Conservation (phyloP, 2,113 vertebrate species). For the Leuciscus idus region DNA sequence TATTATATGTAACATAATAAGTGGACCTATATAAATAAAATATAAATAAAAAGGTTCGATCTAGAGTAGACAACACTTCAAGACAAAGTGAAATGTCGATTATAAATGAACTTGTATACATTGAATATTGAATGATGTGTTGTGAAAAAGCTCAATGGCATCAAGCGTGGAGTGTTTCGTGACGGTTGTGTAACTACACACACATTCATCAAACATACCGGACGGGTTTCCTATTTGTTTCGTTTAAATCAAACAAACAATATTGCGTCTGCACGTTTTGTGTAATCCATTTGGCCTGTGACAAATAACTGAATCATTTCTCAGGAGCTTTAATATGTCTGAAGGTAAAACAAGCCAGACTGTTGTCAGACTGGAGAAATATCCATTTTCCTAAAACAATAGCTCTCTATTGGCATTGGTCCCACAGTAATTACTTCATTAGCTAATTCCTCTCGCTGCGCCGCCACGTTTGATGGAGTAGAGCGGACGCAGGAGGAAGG, state of each 20-base stretch:
- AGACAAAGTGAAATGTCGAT: too few relatives aligned
- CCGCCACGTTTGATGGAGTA: constrained; percentile 51
- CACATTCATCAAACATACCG: neutral
- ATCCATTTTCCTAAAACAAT: constrained; percentile 60
- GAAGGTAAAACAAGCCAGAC: constrained; percentile 51
- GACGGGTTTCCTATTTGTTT: constrained; percentile 9
- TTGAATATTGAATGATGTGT: neutral
- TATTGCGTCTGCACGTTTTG: constrained; percentile 1
- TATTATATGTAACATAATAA: too few relatives aligned
- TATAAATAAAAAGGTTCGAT: too few relatives aligned
- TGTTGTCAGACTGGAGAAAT: constrained; percentile 53
- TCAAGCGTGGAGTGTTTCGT: neutral
- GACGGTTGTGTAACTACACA: constrained; percentile 13
- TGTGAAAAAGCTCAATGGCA: neutral
- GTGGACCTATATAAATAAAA: too few relatives aligned
- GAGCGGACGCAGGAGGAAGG: constrained; percentile 39
- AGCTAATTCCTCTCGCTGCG: constrained; percentile 61
- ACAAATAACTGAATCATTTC: constrained; percentile 50
- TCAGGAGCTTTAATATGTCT: constrained; percentile 47
- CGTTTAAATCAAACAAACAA: constrained; percentile 30
- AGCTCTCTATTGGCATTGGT: constrained; percentile 49
- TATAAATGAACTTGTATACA: neutral
- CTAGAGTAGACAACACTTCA: too few relatives aligned
- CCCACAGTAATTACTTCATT: constrained; percentile 60
- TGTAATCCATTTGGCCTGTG: constrained; percentile 47